Percentiles rank a stretch among this genome's conserved stretches.
These are phyloP conservation scores for Pocillopora damicornis DNA, from an alignment of 64 coral and sea anemone species.

Conservation along the genomic window DNA sequence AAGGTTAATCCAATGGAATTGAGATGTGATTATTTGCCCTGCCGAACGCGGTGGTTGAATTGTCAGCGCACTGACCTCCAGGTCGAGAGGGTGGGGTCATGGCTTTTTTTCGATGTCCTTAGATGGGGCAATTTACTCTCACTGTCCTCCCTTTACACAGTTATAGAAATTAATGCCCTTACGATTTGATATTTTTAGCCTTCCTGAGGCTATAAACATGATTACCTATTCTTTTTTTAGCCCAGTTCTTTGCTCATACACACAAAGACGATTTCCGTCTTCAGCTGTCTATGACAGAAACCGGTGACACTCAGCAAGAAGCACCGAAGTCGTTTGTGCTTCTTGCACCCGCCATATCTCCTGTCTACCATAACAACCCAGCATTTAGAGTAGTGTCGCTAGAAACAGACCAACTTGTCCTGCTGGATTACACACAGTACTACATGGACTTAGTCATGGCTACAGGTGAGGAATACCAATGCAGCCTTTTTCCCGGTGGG, in stretches of 20 bases:
- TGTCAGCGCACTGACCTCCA: no score
- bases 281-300: constrained; percentile 3
- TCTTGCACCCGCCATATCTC: constrained; percentile 56
- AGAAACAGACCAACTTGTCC: constrained; percentile 29
- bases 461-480: constrained; percentile 47
- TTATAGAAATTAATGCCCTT: no score
- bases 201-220: no score
- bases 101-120: no score
- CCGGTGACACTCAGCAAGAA: neutral
- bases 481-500: no score
- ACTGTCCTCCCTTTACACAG: no score
- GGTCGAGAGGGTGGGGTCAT: no score
- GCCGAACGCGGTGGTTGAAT: no score
- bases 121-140: no score
- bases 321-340: constrained; percentile 39
- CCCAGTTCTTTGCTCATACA: constrained; percentile 72
- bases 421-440: constrained; percentile 80
- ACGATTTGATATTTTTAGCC: no score
- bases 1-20: no score
- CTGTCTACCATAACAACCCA: constrained; percentile 74
- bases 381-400: constrained; percentile 58
- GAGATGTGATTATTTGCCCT: no score
- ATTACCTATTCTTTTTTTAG: constrained; percentile 23
- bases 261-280: constrained; percentile 77
- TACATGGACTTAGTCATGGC: constrained; percentile 85